These are phyloP conservation scores for Tenualosa thibaudeaui DNA, from an alignment of 2,797 vertebrate genomes.

Conservation along the genomic window DNA sequence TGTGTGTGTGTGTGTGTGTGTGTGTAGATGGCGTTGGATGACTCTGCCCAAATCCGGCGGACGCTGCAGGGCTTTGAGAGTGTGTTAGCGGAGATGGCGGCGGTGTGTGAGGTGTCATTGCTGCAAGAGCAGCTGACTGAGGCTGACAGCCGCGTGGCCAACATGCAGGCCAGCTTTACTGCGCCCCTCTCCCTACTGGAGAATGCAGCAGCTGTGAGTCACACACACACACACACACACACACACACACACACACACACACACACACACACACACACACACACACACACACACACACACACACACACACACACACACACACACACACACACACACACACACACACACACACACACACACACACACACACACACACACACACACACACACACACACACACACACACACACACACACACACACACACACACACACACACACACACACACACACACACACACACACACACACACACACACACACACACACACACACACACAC, in stretches of 20 bases:
- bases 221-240: conserved; percentile 5
- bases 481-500: neutral
- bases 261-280: neutral
- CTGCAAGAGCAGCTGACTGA: conserved; percentile 71
- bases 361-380: conserved; percentile 8
- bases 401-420: conserved; percentile 17
- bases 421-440: too few species aligned
- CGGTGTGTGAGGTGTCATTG: conserved; percentile 75
- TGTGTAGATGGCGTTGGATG: conserved; percentile 84
- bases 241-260: neutral
- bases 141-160: conserved; percentile 71
- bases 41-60: conserved; percentile 84
- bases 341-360: neutral
- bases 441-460: conserved; percentile 5
- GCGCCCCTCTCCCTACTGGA: conserved; percentile 80
- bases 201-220: conserved; percentile 84
- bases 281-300: neutral
- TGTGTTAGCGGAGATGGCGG: conserved; percentile 80
- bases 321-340: neutral
- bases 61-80: conserved; percentile 74
- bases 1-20: conserved; percentile 26
- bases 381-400: neutral
- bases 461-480: neutral
- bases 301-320: neutral
- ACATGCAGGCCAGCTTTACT: conserved; percentile 79